Percentiles rank a stretch among this genome's conserved stretches.
phyloP scores from a whole-genome alignment of 1,140 invertebrate genomes.

The Yoshiicerus persimilis region DNA sequence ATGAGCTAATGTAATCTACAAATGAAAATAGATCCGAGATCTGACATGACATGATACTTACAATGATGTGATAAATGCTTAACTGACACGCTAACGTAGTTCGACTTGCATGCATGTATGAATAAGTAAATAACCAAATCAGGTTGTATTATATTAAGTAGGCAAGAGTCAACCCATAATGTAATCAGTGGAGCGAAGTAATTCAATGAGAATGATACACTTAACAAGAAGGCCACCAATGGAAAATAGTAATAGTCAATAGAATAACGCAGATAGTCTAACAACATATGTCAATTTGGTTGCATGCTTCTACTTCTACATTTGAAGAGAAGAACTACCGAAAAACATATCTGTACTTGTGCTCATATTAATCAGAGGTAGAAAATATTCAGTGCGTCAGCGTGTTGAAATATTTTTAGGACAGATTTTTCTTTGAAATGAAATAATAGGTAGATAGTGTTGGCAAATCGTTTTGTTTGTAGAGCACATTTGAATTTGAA shows the following conservation, averaged over 20 bases:
- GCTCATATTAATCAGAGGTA: background rate
- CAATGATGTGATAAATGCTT: background rate
- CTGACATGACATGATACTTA: background rate
- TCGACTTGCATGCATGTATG: background rate
- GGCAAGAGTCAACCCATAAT: background rate
- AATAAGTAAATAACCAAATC: conserved; percentile 7
- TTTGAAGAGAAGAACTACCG: background rate
- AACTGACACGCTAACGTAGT: background rate
- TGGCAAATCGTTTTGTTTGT: background rate
- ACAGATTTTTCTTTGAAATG: background rate
- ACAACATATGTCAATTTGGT: background rate
- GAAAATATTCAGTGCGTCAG: background rate
- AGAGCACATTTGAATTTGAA: background rate
- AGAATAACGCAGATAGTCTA: background rate
- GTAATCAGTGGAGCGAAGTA: background rate
- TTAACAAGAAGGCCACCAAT: too few relatives aligned
- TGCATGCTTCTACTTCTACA: background rate
- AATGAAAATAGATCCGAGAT: background rate
- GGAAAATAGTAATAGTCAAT: background rate
- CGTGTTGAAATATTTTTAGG: background rate
- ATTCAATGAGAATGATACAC: background rate
- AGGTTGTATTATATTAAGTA: background rate
- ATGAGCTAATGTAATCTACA: background rate
- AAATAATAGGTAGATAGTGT: background rate
- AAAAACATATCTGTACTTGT: background rate